Conservation (phyloP, 2,888 invertebrate genomes). For the Baronia brevicornis region DNA sequence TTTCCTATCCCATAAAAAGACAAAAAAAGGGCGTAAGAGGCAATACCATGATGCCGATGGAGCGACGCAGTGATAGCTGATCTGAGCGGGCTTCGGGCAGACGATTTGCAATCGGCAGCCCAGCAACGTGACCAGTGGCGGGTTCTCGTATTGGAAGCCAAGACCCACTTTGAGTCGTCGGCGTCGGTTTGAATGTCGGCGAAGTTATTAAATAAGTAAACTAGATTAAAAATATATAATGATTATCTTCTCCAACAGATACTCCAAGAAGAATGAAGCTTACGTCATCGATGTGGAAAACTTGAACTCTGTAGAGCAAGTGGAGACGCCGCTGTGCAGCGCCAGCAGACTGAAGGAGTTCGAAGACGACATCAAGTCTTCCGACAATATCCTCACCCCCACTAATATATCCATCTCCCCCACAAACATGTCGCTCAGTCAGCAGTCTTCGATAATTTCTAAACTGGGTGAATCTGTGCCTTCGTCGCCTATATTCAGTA, state of each 20-base stretch:
- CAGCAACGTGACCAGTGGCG: no score
- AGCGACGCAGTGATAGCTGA: no score
- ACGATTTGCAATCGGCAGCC: no score
- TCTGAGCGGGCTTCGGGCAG: no score
- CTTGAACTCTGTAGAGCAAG: conserved; percentile 79
- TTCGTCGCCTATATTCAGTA: conserved; percentile 41
- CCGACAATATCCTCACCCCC: conserved; percentile 36
- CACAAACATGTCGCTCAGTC: conserved; percentile 36
- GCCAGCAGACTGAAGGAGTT: conserved; percentile 78
- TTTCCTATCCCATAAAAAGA: no score
- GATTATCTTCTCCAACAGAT: conserved; percentile 39
- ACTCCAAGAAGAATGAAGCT: conserved; percentile 72
- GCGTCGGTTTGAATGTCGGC: no score
- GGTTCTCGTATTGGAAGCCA: no score
- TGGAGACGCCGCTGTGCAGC: conserved; percentile 85
- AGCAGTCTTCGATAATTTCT: conserved; percentile 35
- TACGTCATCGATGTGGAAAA: conserved; percentile 78
- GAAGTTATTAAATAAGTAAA: no score
- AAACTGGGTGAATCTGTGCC: conserved; percentile 36
- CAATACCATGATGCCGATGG: no score
- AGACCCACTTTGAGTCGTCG: no score
- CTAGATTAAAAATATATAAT: no score
- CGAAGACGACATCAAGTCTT: conserved; percentile 48
- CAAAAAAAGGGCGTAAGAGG: no score
- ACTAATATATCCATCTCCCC: conserved; percentile 34